Evolutionary conservation across 2,797 vertebrate genomes (phyloP).

Genomic region (Gadopsis bispinosus): DNA sequence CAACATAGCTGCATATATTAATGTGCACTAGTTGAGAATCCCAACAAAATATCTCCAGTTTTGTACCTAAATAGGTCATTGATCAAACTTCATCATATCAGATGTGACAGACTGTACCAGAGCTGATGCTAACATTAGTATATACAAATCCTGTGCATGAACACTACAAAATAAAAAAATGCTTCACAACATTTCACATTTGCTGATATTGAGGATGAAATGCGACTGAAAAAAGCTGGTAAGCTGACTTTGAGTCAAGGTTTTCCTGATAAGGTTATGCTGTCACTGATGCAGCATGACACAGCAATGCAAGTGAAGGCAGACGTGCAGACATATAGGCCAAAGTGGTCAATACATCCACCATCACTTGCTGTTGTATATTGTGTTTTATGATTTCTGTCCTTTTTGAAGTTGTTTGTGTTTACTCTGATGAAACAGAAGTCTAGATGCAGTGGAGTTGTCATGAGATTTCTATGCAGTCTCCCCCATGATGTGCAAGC

Average conservation of each 20-base stretch:
- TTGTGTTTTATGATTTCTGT: background rate
- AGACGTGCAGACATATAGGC: too few species aligned
- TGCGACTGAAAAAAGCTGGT: background rate
- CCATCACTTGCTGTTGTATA: background rate
- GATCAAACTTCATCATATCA: background rate
- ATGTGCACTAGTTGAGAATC: background rate
- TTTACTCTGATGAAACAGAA: too few species aligned
- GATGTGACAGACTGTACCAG: background rate
- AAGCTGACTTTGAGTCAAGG: too few species aligned
- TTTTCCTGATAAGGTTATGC: background rate
- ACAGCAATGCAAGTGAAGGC: background rate
- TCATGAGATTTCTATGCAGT: background rate
- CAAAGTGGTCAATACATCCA: background rate
- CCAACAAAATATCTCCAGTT: background rate
- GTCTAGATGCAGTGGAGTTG: too few species aligned
- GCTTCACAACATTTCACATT: background rate
- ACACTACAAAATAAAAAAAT: background rate
- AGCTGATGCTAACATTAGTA: background rate
- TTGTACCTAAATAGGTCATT: background rate
- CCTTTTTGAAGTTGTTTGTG: too few species aligned
- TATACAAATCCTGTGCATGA: background rate
- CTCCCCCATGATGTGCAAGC: background rate
- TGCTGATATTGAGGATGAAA: background rate
- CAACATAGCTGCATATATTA: background rate
- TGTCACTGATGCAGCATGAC: background rate